These are phyloP conservation scores for Ostrea denselamellosa DNA, from an alignment of 1,140 invertebrate genomes.

Conservation along the genomic window DNA sequence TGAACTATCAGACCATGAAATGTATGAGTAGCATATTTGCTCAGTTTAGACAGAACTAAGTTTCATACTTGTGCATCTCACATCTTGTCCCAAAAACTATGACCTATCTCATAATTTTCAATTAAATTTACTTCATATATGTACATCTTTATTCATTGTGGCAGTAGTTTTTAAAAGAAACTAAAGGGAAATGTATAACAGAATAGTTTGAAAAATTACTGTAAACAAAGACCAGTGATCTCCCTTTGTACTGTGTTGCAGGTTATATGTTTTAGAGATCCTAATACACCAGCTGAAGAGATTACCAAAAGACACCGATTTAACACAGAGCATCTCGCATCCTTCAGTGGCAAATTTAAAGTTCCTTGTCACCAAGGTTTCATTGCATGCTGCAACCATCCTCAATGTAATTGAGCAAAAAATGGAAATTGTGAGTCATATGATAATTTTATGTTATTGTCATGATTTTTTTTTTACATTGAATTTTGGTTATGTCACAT, in stretches of 20 bases:
- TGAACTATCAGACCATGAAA: constrained; percentile 13
- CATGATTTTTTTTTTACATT: neutral
- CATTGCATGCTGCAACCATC: constrained; percentile 38
- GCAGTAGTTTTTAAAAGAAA: no score
- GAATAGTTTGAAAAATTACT: no score
- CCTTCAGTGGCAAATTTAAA: constrained; percentile 21
- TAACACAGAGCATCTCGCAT: neutral
- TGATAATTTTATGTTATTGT: neutral
- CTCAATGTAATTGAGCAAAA: constrained; percentile 32
- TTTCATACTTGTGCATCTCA: no score
- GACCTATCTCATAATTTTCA: no score
- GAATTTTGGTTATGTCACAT: no score
- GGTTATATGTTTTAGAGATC: constrained; percentile 48
- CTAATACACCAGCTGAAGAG: constrained; percentile 45
- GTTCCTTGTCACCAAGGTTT: constrained; percentile 26
- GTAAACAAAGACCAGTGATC: no score
- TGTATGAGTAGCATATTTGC: neutral
- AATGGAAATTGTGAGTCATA: constrained; percentile 27
- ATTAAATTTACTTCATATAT: no score
- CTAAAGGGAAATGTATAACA: no score
- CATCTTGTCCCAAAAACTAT: no score
- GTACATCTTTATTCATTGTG: no score
- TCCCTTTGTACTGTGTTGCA: neutral
- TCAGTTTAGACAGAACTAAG: no score
- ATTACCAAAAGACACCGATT: neutral